Evolutionary conservation across 2,113 vertebrate species (phyloP), one percentile per base, ranked within the genome.

Genomic region (Bagarius yarrelli): DNA sequence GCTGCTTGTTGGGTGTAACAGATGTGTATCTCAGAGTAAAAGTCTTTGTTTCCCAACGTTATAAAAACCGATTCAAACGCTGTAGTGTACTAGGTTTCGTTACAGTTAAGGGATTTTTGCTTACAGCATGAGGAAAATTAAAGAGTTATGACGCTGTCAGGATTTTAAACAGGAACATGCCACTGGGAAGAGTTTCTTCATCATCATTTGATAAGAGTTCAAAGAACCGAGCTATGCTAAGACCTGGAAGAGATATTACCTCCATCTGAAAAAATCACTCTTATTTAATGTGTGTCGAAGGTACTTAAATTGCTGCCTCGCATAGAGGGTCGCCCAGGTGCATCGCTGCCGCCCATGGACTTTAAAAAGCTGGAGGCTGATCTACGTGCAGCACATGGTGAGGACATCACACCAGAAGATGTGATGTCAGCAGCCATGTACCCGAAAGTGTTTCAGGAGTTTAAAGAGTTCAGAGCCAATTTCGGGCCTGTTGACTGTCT

Each of bases 371-470:
- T 98, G 85, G 94, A 96, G 84, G 87, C 89, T 72, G 92, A 93
- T 4, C 88, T 98, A 57, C 82, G 40, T 0, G 85, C 87, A 0
- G 74, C 92, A 13, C 94, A 97, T 0, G 89, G 91, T 1, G 93
- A 95, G 0, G 95, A 96, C 0, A 92, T 97, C 83, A 93, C 93
- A 4, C 89, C 95, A 0, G 96, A 98, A 87, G 96, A 98, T 0
- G 93, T 98, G 77, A 94, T 98, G 85, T 98, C 96, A 0, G 95
- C 96, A 0, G 95, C 96, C 69, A 98, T 98, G 92, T 98, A 98
- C 83, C 96, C 96, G 0, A 95, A 97, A 11, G 96, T 98, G 66
- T 98, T 95, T 85, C 90, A 95, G 25, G 95, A 96, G 55, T 98
- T 93, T 86, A 95, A 95, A 85, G 93, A 96, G 4, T 98, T 98